A percentile compares a stretch with the other conserved stretches of the same genome.
These are phyloP conservation scores for Melanchra persicariae DNA, from an alignment of 2,888 invertebrate genomes.

Conservation along the genomic window DNA sequence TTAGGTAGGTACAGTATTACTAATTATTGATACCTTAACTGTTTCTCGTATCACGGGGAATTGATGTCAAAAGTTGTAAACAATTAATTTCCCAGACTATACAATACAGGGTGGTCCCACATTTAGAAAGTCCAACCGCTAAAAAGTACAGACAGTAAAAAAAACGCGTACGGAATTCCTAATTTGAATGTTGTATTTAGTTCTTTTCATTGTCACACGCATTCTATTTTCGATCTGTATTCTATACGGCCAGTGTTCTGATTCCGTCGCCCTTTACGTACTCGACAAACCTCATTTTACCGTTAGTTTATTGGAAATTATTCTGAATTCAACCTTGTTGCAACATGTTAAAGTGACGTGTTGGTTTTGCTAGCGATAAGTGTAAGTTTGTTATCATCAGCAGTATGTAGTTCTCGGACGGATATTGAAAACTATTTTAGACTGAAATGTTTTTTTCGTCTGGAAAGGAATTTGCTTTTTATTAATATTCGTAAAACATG, in stretches of 20 bases:
- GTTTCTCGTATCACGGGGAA: too few relatives aligned
- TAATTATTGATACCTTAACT: too few relatives aligned
- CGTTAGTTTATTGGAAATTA: slow-evolving; percentile 37
- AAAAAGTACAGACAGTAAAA: slow-evolving; percentile 53
- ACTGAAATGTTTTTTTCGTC: slow-evolving; percentile 18
- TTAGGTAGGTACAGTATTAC: too few relatives aligned
- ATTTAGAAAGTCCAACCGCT: slow-evolving; percentile 46
- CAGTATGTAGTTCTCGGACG: slow-evolving; percentile 36
- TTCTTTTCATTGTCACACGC: slow-evolving; percentile 69
- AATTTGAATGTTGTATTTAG: slow-evolving; percentile 67
- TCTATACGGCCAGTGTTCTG: slow-evolving; percentile 63
- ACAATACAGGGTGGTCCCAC: slow-evolving; percentile 14
- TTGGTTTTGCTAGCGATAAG: not conserved
- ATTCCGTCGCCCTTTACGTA: slow-evolving; percentile 61
- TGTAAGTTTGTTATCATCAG: slow-evolving; percentile 25
- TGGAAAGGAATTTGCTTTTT: slow-evolving; percentile 15
- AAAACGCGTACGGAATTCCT: slow-evolving; percentile 58
- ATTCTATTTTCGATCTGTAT: slow-evolving; percentile 68
- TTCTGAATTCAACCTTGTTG: slow-evolving; percentile 50
- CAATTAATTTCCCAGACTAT: not conserved
- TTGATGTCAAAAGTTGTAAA: not conserved
- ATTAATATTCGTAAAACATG: not conserved
- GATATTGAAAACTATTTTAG: slow-evolving; percentile 56
- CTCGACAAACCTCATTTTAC: slow-evolving; percentile 48
- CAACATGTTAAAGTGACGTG: not conserved